These are phyloP conservation scores for Mythimna ferrago DNA, from an alignment of 2,888 invertebrate species.

Conservation along the genomic window DNA sequence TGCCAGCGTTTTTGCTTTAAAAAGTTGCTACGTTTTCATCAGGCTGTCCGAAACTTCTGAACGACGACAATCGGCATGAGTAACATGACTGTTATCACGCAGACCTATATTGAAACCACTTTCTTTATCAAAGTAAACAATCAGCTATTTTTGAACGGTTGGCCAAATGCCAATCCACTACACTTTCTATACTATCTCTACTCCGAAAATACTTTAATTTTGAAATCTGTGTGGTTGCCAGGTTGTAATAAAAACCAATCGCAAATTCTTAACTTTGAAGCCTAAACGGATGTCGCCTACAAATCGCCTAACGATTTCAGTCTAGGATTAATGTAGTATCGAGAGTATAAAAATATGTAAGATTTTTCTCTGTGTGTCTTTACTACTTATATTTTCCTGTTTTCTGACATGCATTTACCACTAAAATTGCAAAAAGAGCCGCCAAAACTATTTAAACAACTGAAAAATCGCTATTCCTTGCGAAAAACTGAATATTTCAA, in stretches of 20 bases:
- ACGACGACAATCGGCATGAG: constrained; percentile 10
- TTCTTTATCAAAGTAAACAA: constrained; percentile 73
- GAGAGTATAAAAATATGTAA: background rate
- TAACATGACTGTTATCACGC: constrained; percentile 63
- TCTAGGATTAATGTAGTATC: background rate
- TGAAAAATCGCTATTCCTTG: background rate
- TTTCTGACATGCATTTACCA: background rate
- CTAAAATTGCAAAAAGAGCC: constrained; percentile 9
- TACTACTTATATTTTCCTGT: background rate
- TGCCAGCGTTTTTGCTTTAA: constrained; percentile 45
- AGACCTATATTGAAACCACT: constrained; percentile 68
- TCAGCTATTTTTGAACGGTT: constrained; percentile 62
- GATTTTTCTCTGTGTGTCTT: background rate
- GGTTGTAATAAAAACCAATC: constrained; percentile 31
- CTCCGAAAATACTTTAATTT: constrained; percentile 47
- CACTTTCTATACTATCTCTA: constrained; percentile 61
- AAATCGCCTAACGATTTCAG: background rate
- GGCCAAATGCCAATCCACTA: constrained; percentile 63
- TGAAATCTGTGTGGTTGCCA: constrained; percentile 39
- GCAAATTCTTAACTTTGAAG: constrained; percentile 20
- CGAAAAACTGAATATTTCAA: constrained; percentile 18
- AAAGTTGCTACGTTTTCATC: constrained; percentile 28
- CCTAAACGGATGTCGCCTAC: constrained; percentile 11
- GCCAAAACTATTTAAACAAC: background rate
- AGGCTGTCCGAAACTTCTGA: constrained; percentile 35